Evolutionary conservation across 2,113 vertebrate genomes (phyloP), one percentile per base, ranked within the genome.

Genomic region (Zosterops borbonicus): DNA sequence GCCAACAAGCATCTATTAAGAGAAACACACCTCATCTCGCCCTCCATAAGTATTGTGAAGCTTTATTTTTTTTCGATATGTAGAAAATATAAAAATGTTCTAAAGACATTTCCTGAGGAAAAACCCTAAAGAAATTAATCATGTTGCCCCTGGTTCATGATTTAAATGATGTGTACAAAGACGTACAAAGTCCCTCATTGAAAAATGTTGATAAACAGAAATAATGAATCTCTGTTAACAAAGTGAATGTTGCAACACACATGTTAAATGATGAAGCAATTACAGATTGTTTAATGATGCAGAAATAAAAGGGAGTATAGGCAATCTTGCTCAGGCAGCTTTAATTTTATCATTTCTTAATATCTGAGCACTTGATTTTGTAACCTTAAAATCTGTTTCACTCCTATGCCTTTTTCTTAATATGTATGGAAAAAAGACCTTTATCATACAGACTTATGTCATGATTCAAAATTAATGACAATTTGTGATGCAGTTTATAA

Each of bases 141-240:
- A 69, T 27, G 2, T 46, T 83, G 46, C 47, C 21, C 39, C 74
- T 85, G 39, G 46, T 18, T 80, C 29, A 53, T 29, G 14, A 31
- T 87, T 69, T 87, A 62, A 95, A 82, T 62, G 17, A 53, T 76
- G 56, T 20, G 5, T 65, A 58, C n/a, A 91, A 82, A 94, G 62
- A 58, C 20, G 16, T 53, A 62, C 39, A 35, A 76, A 87, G 4
- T 22, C 18, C 50, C 3, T 73, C 75, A 69, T 4, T 62, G 27
- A 85, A 82, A 79, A 89, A 73, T 35, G 21, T 58, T 87, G 55
- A 82, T 80, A 85, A 83, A 83, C 46, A 91, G 41, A 89, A 95
- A 79, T 58, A 89, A 21, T 47, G 21, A 71, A 41, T 62, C 44
- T 47, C 31, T 84, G 73, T 27, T 75, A 59, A 64, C 16, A 84